A percentile compares a stretch with the other conserved stretches of the same genome.
These are phyloP conservation scores for Pungitius pungitius DNA, from an alignment of 2,113 vertebrate species.

Conservation along the genomic window DNA sequence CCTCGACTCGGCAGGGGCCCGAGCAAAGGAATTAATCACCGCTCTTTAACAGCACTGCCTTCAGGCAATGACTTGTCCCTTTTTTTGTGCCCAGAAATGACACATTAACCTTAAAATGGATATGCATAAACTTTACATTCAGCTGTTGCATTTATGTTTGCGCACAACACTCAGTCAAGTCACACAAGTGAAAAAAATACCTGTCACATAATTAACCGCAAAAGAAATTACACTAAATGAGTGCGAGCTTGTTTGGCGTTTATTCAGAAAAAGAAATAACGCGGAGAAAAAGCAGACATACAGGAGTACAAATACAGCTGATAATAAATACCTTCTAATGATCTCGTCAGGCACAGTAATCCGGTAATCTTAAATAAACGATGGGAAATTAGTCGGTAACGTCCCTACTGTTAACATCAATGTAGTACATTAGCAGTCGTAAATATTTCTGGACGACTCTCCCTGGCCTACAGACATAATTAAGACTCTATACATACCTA, in stretches of 20 bases:
- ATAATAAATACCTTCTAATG: neutral
- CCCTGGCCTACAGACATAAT: neutral
- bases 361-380: neutral
- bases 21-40: slow-evolving; percentile 90
- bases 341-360: neutral
- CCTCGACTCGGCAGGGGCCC: slow-evolving; percentile 88
- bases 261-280: neutral
- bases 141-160: slow-evolving; percentile 66
- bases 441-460: neutral
- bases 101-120: slow-evolving; percentile 78
- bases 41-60: slow-evolving; percentile 91
- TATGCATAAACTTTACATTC: slow-evolving; percentile 75
- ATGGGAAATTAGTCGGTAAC: neutral
- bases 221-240: neutral
- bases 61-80: slow-evolving; percentile 78
- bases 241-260: neutral
- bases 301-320: neutral
- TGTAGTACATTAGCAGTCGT: neutral
- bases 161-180: slow-evolving; percentile 27
- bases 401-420: neutral
- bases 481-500: neutral
- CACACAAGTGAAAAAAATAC: slow-evolving; percentile 34
- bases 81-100: slow-evolving; percentile 76
- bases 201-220: neutral
- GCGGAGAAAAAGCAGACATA: neutral